Evolutionary conservation across 2,888 invertebrate species (phyloP), one percentile per base, ranked within the genome.

Genomic region (Horisme vitalbata): DNA sequence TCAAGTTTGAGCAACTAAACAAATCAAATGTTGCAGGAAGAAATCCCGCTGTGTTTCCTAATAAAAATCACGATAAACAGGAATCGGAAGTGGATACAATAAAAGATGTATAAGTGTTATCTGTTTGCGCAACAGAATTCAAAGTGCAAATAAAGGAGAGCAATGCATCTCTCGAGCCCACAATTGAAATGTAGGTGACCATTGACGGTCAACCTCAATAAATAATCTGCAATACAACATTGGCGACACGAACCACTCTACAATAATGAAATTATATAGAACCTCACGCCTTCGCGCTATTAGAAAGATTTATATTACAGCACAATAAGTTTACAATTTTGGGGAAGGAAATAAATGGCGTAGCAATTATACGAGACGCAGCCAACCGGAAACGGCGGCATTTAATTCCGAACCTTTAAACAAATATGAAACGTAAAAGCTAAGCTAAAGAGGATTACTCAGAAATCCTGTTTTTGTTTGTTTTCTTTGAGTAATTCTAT

Each of bases 391-490:
- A 88, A 83, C 75, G 75, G 78, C 68, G 67, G 83, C 79, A 77
- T 79, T 83, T 83, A 81, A 48, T 28, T 20, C 28, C 78, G 76
- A 77, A 63, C 72, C 70, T 85, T 85, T 81, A 83, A 83, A 85
- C 83, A 86, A 85, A 84, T 84, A 82, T 75, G 74, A 67, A 80
- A 78, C 72, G 71, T 72, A 76, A 68, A 65, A 71, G 71, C 65
- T 86, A 81, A 86, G 85, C 81, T 68, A 75, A 81, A 57, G 78
- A 70, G 79, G 83, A 86, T 88, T 88, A 87, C 81, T 75, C 53
- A 70, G 79, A 83, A 88, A 89, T 81, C 83, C 81, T 85, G 86
- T 88, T 86, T 84, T 88, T 89, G 87, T 88, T 88, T 89, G 83
- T 88, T 86, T 88, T 83, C 86, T 87, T 87, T 80, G 56, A 51